A percentile compares a stretch with the other conserved stretches of the same genome.
Evolutionary conservation across 2,797 vertebrate genomes (phyloP).

Genomic region (Xerus rutilus): DNA sequence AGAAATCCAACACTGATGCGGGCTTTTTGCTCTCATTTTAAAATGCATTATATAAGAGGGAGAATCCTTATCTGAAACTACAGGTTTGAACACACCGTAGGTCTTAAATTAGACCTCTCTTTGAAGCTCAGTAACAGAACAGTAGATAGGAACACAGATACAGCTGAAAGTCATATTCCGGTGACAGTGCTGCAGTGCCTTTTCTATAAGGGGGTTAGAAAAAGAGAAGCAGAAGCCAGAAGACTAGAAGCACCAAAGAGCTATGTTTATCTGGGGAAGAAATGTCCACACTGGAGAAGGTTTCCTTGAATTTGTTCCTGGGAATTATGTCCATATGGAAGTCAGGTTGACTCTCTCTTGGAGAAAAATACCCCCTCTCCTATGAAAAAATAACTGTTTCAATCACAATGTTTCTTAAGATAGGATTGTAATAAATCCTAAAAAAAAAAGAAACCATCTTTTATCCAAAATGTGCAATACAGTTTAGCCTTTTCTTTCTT

Average conservation of each 20-base stretch:
- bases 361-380: slow-evolving; percentile 17
- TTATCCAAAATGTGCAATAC: slow-evolving; percentile 22
- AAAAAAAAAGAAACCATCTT: background rate
- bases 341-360: slow-evolving; percentile 15
- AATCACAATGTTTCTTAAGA: background rate
- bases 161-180: slow-evolving; percentile 40
- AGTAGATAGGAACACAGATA: slow-evolving; percentile 71
- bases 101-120: slow-evolving; percentile 79
- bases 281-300: background rate
- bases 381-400: slow-evolving; percentile 52
- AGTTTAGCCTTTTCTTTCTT: slow-evolving; percentile 38
- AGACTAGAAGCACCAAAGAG: background rate
- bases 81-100: slow-evolving; percentile 65
- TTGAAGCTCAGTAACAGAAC: slow-evolving; percentile 73
- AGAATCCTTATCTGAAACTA: slow-evolving; percentile 79
- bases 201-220: background rate
- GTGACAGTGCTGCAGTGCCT: background rate
- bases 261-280: slow-evolving; percentile 26
- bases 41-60: slow-evolving; percentile 69
- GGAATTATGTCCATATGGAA: slow-evolving; percentile 10
- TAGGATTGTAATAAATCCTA: background rate
- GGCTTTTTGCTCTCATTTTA: slow-evolving; percentile 54
- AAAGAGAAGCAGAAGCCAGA: background rate
- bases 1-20: slow-evolving; percentile 52
- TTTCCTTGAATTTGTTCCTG: slow-evolving; percentile 64